Base-by-base conservation (phyloP, 1,140 invertebrate genomes). In the Oryctes rhinoceros region DNA sequence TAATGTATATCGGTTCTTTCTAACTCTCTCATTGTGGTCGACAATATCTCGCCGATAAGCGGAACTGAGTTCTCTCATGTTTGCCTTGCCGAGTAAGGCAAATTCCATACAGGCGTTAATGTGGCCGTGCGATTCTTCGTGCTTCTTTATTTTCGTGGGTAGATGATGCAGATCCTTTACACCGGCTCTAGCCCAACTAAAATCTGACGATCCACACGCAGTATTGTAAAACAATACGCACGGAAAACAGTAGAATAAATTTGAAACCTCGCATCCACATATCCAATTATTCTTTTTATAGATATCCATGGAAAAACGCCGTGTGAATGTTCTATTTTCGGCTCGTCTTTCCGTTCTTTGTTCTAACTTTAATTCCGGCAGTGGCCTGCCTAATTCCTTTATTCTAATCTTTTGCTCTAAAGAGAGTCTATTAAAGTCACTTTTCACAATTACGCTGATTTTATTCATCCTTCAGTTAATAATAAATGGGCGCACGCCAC, bases 231-330 rank as follows among this genome's bases (percentile, higher is more conserved):
- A 84, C 59, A n/a, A 80, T 59, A 76, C 83, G 24, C 24, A 84
- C 0, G 80, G 81, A 71, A 84, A 83, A 80, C 83, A 83, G 49
- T 78, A 84, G 30, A 84, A 77, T 24, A 39, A 59, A 47, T 84
- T 81, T 13, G 37, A 80, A n/a, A 44, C 47, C 0, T 78, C 44
- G 76, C 82, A 83, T 3, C 83, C 83, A 78, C 83, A 84, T 5
- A 84, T 62, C 83, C 82, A 83, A 47, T 78, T 71, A 53, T 81
- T 81, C 80, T 81, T 84, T 3, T 30, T 24, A 65, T 83, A 84
- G 3, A 84, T 78, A 10, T 71, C 74, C 39, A 44, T 44, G 39
- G 39, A 44, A 44, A 44, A 44, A 13, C 4, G 24, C 24, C 24
- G 24, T 30, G 24, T 30, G 24, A 30, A 30, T 30, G 24, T 30